These are phyloP conservation scores for Lota lota DNA, from an alignment of 2,113 vertebrate genomes.

Conservation along the genomic window DNA sequence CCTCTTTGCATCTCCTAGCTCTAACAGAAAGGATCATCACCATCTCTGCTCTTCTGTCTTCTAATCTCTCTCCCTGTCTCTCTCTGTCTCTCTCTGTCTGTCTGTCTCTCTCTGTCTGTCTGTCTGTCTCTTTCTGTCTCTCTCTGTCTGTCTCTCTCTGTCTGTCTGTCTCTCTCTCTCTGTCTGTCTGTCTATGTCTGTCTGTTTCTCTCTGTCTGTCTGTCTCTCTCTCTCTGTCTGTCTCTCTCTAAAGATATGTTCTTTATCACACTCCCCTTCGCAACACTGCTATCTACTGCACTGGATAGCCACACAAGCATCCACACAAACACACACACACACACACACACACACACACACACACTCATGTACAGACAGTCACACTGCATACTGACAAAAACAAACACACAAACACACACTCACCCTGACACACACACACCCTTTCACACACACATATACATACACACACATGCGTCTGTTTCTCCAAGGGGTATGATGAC, in stretches of 20 bases:
- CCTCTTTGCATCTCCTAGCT: no score
- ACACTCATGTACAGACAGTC: no score
- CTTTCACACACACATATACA: no score
- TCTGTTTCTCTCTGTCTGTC: constrained; percentile 1
- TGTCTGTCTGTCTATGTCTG: neutral
- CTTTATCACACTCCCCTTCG: constrained; percentile 22
- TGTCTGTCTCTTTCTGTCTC: constrained; percentile 11
- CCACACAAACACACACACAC: neutral
- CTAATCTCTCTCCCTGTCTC: neutral
- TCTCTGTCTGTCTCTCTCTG: neutral
- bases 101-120: constrained; percentile 1
- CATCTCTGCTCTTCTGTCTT: no score
- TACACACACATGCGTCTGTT: no score
- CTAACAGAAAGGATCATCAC: no score
- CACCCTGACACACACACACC: no score
- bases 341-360: neutral
- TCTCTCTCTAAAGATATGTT: neutral
- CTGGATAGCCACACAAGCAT: neutral
- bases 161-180: neutral
- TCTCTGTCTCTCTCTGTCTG: neutral
- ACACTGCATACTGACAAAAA: no score
- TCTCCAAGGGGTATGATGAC: no score
- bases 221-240: constrained; percentile 5
- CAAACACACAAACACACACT: no score
- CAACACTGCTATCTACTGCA: neutral